phyloP scores from a whole-genome alignment of 2,113 vertebrate species.

The Callopanchax toddi region DNA sequence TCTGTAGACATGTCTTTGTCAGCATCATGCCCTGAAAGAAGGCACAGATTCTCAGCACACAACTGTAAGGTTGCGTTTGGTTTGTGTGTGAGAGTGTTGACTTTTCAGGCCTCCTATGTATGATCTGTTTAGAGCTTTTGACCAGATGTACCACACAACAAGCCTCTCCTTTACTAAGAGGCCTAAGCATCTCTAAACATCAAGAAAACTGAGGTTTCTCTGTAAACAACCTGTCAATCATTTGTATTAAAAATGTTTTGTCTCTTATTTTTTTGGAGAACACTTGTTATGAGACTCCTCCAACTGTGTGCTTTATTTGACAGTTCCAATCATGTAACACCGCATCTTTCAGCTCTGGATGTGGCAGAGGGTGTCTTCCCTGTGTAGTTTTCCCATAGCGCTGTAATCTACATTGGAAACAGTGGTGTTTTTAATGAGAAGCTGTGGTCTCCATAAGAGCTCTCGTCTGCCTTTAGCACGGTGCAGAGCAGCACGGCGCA shows the following conservation, averaged over 20 bases:
- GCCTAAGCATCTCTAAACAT: slow-evolving; percentile 32
- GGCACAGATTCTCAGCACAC: no score
- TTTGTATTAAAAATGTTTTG: slow-evolving; percentile 64
- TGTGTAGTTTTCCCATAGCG: slow-evolving; percentile 56
- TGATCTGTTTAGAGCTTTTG: slow-evolving; percentile 22
- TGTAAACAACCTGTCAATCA: slow-evolving; percentile 71
- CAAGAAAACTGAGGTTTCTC: slow-evolving; percentile 42
- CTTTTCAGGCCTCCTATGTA: no score
- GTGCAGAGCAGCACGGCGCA: slow-evolving; percentile 38
- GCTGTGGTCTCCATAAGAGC: slow-evolving; percentile 57
- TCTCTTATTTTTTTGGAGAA: slow-evolving; percentile 39
- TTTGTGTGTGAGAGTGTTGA: no score
- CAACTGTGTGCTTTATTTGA: slow-evolving; percentile 75
- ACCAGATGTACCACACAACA: slow-evolving; percentile 24
- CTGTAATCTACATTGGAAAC: slow-evolving; percentile 66
- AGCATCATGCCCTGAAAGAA: no score
- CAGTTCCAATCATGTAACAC: slow-evolving; percentile 70
- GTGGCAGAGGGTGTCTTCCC: slow-evolving; percentile 51
- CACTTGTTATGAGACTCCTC: slow-evolving; percentile 53
- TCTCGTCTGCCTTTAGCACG: slow-evolving; percentile 58
- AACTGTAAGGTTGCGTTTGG: no score
- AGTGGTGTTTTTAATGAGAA: slow-evolving; percentile 74
- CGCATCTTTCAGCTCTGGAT: slow-evolving; percentile 46
- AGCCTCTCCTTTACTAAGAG: slow-evolving; percentile 24
- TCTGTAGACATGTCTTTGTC: no score